Evolutionary conservation across 2,888 invertebrate species (phyloP), one percentile per base, ranked within the genome.

Genomic region (Tetropium fuscum): DNA sequence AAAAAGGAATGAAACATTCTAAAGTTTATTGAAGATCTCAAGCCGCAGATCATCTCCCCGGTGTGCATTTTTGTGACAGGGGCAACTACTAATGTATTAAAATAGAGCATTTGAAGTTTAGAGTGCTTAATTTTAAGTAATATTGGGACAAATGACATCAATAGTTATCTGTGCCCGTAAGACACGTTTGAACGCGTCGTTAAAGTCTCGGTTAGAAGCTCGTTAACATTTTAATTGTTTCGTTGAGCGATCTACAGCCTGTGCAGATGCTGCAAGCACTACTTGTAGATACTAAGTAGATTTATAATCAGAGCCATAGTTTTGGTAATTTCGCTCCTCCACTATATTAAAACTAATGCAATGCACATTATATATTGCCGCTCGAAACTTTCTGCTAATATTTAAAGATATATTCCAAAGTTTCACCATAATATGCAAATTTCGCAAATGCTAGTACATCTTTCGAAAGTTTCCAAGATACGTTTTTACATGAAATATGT

Each of bases 401-500:
- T 72, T 73, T 74, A 73, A 73, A 70, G 71, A 74, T 74, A 69
- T 71, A 74, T 75, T 74, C 73, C 66, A 73, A 77, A 80, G 77
- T 77, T 79, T 78, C 77, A 74, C 78, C 76, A 75, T 78, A 78
- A 78, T 78, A 80, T 80, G 80, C 78, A 80, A 79, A 79, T 80
- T 75, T 75, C 71, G 45, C 70, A 68, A 72, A 77, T 72, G 74
- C 74, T 74, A 74, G 76, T 77, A 76, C 78, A 77, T 78, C 77
- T 63, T 64, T 74, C 74, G 73, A 76, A 79, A 78, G 68, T 78
- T 78, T 77, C 74, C 74, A 74, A 77, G 77, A 75, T 77, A 77
- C 75, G 79, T 81, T 81, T 81, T 80, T 79, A 78, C 79, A 78
- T 81, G 81, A 81, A 81, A 81, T 81, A 81, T 81, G 78, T 74